These are phyloP conservation scores for Aleiodes leptofemur DNA, from an alignment of 2,888 invertebrate species.

Conservation along the genomic window DNA sequence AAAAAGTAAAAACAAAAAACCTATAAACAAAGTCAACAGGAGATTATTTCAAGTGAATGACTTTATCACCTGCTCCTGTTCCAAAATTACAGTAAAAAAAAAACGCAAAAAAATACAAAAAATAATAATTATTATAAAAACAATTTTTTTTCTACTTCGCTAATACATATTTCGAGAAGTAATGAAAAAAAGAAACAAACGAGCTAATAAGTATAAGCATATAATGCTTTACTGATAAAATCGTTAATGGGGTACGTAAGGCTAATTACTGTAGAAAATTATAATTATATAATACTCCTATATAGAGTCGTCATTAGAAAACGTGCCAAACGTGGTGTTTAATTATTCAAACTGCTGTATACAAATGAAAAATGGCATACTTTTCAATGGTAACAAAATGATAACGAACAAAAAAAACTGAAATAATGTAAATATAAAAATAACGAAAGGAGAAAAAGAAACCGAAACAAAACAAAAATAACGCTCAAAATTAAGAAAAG, in stretches of 20 bases:
- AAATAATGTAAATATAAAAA: slow-evolving; percentile 43
- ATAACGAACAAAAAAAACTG: neutral
- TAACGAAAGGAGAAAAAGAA: slow-evolving; percentile 20
- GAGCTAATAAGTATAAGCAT: slow-evolving; percentile 46
- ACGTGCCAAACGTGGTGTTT: slow-evolving; percentile 49
- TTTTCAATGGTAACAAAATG: slow-evolving; percentile 18
- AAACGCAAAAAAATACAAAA: slow-evolving; percentile 22
- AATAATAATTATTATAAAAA: slow-evolving; percentile 34
- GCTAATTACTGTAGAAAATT: slow-evolving; percentile 43
- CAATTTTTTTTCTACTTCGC: slow-evolving; percentile 37
- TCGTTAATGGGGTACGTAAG: slow-evolving; percentile 46
- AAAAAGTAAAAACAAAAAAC: slow-evolving; percentile 43
- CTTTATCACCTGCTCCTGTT: slow-evolving; percentile 44
- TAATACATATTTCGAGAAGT: slow-evolving; percentile 40
- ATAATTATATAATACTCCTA: slow-evolving; percentile 35
- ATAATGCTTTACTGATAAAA: slow-evolving; percentile 44
- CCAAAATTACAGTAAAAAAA: slow-evolving; percentile 22
- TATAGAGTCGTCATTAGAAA: slow-evolving; percentile 45
- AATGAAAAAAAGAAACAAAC: slow-evolving; percentile 30
- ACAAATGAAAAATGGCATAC: slow-evolving; percentile 50
- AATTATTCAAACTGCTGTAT: slow-evolving; percentile 52
- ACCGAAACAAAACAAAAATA: slow-evolving; percentile 29
- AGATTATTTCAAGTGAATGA: slow-evolving; percentile 44
- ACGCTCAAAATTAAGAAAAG: slow-evolving; percentile 45
- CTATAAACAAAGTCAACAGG: slow-evolving; percentile 35